Conservation (phyloP, 2,113 vertebrate genomes). For the Antigone vipio region DNA sequence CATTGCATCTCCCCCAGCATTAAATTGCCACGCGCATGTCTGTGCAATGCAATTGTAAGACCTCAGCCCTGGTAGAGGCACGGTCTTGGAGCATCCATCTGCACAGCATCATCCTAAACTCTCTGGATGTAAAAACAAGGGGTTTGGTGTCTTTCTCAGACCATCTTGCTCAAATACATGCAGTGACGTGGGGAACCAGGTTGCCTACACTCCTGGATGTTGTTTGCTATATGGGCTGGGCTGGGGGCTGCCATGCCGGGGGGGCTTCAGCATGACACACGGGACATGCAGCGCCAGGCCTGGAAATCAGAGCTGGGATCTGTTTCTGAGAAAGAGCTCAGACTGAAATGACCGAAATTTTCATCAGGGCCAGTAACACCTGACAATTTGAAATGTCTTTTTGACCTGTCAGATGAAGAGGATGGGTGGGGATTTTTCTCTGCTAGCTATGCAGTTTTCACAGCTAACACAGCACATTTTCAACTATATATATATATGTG, state of each 20-base stretch:
- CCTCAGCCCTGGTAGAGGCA: neutral
- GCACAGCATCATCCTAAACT: neutral
- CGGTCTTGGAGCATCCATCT: neutral
- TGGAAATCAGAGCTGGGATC: neutral
- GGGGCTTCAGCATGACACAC: accelerated
- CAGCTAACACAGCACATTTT: neutral
- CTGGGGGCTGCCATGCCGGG: neutral
- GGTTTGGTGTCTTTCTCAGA: neutral
- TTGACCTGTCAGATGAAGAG: neutral
- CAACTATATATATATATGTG: neutral
- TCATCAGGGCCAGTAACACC: neutral
- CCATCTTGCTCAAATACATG: neutral
- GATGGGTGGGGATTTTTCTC: neutral
- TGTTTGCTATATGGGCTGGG: accelerated
- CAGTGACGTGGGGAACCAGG: accelerated
- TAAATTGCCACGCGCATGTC: accelerated
- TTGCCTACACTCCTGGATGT: accelerated
- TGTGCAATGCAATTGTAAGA: neutral
- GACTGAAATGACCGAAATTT: neutral
- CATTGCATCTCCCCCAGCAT: neutral
- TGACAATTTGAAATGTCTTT: neutral
- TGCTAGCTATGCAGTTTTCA: neutral
- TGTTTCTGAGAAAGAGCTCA: neutral
- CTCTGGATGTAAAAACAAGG: neutral
- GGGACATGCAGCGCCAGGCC: neutral